Conservation (phyloP, 1,140 invertebrate genomes). For the Drosophila guanche region DNA sequence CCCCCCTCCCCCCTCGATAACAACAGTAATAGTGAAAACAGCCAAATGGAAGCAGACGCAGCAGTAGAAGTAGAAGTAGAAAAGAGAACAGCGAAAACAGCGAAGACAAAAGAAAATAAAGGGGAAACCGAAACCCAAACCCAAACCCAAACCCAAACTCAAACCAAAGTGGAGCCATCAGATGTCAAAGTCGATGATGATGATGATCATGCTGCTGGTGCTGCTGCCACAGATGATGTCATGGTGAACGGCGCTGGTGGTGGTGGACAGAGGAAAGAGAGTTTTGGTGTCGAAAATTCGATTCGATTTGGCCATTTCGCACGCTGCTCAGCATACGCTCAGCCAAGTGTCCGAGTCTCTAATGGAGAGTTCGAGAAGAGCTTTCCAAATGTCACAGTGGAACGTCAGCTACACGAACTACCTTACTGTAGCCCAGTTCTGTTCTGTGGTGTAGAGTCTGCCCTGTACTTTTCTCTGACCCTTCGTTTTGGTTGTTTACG, state of each 20-base stretch:
- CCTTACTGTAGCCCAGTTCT: too few relatives aligned
- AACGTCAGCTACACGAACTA: too few relatives aligned
- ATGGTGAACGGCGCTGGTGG: constrained; percentile 46
- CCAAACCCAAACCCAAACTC: constrained; percentile 8
- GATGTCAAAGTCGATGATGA: constrained; percentile 44
- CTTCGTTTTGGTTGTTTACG: too few relatives aligned
- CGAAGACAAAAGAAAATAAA: constrained; percentile 25
- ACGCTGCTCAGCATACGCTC: constrained; percentile 55
- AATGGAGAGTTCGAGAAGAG: too few relatives aligned
- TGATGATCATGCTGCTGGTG: constrained; percentile 24
- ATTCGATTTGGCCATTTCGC: constrained; percentile 67
- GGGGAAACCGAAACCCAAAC: constrained; percentile 33
- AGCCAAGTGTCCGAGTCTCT: too few relatives aligned
- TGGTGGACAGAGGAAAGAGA: background rate
- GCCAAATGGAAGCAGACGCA: background rate
- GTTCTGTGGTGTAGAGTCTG: too few relatives aligned
- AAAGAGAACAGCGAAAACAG: constrained; percentile 12
- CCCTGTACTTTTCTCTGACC: too few relatives aligned
- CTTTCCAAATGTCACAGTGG: too few relatives aligned
- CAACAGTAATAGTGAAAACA: constrained; percentile 32
- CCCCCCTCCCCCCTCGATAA: background rate
- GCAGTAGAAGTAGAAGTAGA: background rate
- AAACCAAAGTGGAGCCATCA: constrained; percentile 54
- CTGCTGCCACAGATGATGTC: constrained; percentile 67
- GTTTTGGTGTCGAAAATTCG: constrained; percentile 57